Conservation (phyloP, 2,797 vertebrate genomes). For the Enteromius viviparus region DNA sequence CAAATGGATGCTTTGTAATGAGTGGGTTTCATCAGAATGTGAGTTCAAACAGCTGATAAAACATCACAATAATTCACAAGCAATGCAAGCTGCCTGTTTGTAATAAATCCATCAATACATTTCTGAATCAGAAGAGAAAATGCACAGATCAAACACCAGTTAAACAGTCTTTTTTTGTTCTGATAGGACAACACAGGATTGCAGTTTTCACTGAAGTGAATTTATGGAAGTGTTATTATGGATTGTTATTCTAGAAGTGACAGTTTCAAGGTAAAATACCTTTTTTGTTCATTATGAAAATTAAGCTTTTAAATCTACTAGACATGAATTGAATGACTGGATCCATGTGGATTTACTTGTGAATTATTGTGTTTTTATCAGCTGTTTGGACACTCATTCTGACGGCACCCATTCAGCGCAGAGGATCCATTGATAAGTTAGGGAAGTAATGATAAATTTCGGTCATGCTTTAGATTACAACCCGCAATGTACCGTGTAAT, state of each 20-base stretch:
- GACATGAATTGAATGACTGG: background rate
- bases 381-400: no score
- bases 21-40: background rate
- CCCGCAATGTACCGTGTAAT: no score
- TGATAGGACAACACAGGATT: background rate
- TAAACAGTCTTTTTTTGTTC: background rate
- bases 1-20: background rate
- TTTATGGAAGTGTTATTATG: background rate
- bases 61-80: background rate
- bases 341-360: background rate
- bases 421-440: background rate
- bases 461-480: no score
- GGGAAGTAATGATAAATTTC: background rate
- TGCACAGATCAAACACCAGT: background rate
- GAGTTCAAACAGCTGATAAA: no score
- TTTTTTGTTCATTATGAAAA: background rate
- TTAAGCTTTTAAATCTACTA: background rate
- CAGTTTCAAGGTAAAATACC: background rate
- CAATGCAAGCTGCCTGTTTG: background rate
- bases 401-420: background rate
- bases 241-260: background rate
- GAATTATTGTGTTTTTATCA: background rate
- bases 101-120: background rate
- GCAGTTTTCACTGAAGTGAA: background rate
- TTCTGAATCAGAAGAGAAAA: background rate